Conservation (phyloP, 2,113 vertebrate genomes). For the Sula dactylatra region DNA sequence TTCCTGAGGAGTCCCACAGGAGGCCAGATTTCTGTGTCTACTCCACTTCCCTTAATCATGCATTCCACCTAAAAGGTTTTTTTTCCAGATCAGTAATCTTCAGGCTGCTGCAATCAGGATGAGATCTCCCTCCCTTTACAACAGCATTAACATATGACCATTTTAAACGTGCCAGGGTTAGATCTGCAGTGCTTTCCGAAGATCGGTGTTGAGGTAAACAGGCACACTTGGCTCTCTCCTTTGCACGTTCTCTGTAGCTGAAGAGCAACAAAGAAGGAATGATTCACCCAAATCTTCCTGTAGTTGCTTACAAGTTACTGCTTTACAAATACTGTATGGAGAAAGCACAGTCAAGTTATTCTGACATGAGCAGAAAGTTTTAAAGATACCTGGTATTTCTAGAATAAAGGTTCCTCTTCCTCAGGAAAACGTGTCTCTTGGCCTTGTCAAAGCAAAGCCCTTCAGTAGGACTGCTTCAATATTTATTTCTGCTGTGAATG, state of each 20-base stretch:
- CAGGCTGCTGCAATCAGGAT: not conserved
- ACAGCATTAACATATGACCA: no score
- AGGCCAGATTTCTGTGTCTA: not conserved
- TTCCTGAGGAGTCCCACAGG: not conserved
- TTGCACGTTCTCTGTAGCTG: not conserved
- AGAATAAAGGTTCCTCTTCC: not conserved
- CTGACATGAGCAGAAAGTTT: not conserved
- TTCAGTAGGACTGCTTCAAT: fast-evolving
- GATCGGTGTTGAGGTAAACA: not conserved
- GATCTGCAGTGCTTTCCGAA: not conserved
- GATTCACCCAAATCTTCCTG: not conserved
- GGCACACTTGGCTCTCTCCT: not conserved
- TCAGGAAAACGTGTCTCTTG: fast-evolving
- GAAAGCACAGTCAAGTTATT: not conserved
- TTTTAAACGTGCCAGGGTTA: not conserved
- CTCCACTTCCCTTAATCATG: not conserved
- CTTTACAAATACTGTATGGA: not conserved
- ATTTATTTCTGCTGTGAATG: not conserved
- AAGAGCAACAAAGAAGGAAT: not conserved
- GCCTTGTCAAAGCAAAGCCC: not conserved
- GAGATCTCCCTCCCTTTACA: not conserved
- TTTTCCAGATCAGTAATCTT: not conserved
- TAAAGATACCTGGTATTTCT: not conserved
- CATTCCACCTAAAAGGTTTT: not conserved
- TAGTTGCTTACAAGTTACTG: not conserved